phyloP scores from a whole-genome alignment of 2,113 vertebrate species.

The Austrofundulus limnaeus region DNA sequence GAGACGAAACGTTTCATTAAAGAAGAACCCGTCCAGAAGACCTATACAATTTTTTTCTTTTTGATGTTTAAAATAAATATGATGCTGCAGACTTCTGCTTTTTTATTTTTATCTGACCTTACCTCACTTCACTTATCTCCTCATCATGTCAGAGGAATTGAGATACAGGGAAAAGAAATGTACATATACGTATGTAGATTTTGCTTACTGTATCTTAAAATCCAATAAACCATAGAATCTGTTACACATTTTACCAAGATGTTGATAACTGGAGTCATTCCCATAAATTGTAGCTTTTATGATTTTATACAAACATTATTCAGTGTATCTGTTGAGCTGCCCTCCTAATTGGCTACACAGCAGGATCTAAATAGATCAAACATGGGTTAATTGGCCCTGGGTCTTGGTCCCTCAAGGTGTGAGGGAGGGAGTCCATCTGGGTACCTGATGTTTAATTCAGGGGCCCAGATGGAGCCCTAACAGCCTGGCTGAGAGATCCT shows the following conservation, averaged over 20 bases:
- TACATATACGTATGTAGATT: no score
- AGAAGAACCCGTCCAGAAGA: no score
- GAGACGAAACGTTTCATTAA: no score
- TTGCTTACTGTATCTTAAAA: no score
- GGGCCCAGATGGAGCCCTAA: conserved; percentile 67
- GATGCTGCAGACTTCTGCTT: conserved; percentile 20
- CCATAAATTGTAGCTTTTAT: conserved; percentile 3
- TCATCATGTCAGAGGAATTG: conserved; percentile 25
- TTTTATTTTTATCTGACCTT: not conserved
- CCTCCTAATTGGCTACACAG: conserved; percentile 58
- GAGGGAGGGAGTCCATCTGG: conserved; percentile 60
- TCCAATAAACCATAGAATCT: not conserved
- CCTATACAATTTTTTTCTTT: no score
- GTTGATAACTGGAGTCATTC: conserved; percentile 11
- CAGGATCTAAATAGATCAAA: conserved; percentile 44
- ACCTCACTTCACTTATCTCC: conserved; percentile 6
- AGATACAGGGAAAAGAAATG: not conserved
- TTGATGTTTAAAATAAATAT: no score
- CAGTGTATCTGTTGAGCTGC: conserved; percentile 28
- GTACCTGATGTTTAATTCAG: conserved; percentile 70
- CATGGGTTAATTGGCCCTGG: conserved; percentile 68
- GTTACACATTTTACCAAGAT: conserved; percentile 11
- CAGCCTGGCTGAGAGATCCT: conserved; percentile 56
- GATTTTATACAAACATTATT: conserved; percentile 26
- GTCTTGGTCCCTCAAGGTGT: conserved; percentile 41